Base-by-base conservation (phyloP, 2,888 invertebrate genomes). In the Diabrotica balteata region DNA sequence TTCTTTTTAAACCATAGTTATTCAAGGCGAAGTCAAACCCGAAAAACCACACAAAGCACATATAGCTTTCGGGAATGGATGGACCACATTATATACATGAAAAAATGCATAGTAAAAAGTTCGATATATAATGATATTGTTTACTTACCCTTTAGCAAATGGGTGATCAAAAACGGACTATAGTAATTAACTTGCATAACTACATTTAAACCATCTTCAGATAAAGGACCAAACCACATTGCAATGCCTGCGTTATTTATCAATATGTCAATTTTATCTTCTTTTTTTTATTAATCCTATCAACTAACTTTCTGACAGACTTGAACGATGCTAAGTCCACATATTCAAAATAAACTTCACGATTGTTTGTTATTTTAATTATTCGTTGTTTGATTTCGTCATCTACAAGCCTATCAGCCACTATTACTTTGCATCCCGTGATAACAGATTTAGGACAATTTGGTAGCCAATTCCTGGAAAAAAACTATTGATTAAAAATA, bases 161-260 rank as follows among this genome's bases (percentile, higher is more conserved):
- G 84, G 0, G 91, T 92, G 61, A 93, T 82, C 32, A 93, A 81
- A 78, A 92, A 93, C 7, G 89, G 89, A 7, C 91, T 91, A 75
- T 90, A 89, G 76, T 91, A 88, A 74, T 93, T 92, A 8, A 89
- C 86, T 72, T 90, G 90, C 85, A 90, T 87, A 59, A 87, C 87
- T 22, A 85, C 80, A 50, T 90, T 87, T 49, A 91, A 84, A 0
- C 90, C 90, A 73, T 92, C 72, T 58, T 73, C 73, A 51, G 82
- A 89, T 45, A 80, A 79, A 32, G 81, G 80, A n/a, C 84, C 77
- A 1, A 86, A 85, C 7, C 83, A 85, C 0, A 86, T 85, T 0
- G 89, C 90, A 0, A 87, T 84, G 0, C 90, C 90, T 0, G 90
- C 90, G 75, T 90, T 91, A 79, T 90, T 89, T 8, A 91, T 85